These are phyloP conservation scores for Trematomus loennbergii DNA, from an alignment of 2,113 vertebrate species.

Conservation along the genomic window DNA sequence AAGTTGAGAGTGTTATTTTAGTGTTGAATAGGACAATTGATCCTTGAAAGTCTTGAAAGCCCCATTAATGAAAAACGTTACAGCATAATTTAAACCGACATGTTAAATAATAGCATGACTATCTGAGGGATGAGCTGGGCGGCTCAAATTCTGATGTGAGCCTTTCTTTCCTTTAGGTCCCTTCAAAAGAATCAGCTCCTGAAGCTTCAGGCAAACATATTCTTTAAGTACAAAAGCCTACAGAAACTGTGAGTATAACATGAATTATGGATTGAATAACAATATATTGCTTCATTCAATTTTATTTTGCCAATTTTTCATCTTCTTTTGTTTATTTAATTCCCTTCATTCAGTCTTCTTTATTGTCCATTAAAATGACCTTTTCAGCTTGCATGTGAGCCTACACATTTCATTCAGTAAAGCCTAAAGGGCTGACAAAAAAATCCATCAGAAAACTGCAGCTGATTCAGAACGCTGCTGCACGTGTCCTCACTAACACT, in stretches of 20 bases:
- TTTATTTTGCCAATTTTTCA: background rate
- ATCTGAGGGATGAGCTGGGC: background rate
- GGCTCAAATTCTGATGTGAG: slow-evolving; percentile 1
- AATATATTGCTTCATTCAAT: background rate
- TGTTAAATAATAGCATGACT: background rate
- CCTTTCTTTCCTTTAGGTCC: slow-evolving; percentile 84
- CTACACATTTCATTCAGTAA: background rate
- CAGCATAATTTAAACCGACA: background rate
- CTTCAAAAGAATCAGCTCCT: slow-evolving; percentile 88
- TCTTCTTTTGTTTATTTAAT: background rate
- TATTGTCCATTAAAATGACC: background rate
- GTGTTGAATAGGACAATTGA: background rate
- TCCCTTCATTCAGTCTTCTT: background rate
- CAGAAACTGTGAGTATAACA: slow-evolving; percentile 90
- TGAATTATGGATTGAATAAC: background rate
- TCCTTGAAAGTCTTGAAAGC: background rate
- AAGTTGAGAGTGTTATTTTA: background rate
- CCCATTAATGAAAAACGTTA: background rate
- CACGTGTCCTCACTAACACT: too few relatives aligned
- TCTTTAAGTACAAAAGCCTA: slow-evolving; percentile 89
- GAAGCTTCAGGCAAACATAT: slow-evolving; percentile 87
- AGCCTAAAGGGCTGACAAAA: too few relatives aligned
- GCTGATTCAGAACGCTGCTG: too few relatives aligned
- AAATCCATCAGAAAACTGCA: too few relatives aligned
- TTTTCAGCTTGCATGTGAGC: background rate